phyloP scores from a whole-genome alignment of 2,888 invertebrate species.

The Caenorhabditis angaria region DNA sequence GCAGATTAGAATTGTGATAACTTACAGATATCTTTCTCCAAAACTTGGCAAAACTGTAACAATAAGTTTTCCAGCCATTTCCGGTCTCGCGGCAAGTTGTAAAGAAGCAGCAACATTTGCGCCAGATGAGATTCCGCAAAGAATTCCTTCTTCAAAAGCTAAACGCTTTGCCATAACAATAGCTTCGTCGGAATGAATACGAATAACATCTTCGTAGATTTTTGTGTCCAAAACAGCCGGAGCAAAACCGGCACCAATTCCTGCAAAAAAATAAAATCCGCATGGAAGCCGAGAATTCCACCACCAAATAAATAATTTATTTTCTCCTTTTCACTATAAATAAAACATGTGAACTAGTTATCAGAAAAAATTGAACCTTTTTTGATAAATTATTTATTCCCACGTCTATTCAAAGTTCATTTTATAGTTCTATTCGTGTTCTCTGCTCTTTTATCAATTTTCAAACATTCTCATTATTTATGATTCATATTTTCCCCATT shows the following conservation, averaged over 20 bases:
- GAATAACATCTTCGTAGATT: conserved; percentile 62
- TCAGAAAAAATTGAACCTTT: too few species aligned
- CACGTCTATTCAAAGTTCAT: too few species aligned
- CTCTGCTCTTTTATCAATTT: too few species aligned
- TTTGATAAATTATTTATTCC: too few species aligned
- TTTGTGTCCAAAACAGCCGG: conserved; percentile 60
- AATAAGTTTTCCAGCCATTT: conserved; percentile 65
- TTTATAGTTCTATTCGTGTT: too few species aligned
- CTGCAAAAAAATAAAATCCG: conserved; percentile 12
- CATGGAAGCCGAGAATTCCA: conserved; percentile 8
- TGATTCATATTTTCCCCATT: too few species aligned
- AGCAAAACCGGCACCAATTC: conserved; percentile 69
- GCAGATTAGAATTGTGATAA: conserved; percentile 5
- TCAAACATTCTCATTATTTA: too few species aligned
- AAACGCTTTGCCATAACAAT: conserved; percentile 63
- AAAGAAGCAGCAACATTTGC: conserved; percentile 67
- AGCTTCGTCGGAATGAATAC: conserved; percentile 61
- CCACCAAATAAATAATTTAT: background rate
- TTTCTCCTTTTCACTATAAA: too few species aligned
- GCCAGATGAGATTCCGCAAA: conserved; percentile 68
- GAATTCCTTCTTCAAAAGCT: conserved; percentile 63
- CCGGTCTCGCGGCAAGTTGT: conserved; percentile 59
- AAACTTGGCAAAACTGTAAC: conserved; percentile 69
- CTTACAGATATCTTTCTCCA: conserved; percentile 70
- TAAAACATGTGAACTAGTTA: too few species aligned